Percentiles rank a stretch among this genome's conserved stretches.
Conservation (phyloP, 2,888 invertebrate genomes). For the Tenthredo distinguenda region DNA sequence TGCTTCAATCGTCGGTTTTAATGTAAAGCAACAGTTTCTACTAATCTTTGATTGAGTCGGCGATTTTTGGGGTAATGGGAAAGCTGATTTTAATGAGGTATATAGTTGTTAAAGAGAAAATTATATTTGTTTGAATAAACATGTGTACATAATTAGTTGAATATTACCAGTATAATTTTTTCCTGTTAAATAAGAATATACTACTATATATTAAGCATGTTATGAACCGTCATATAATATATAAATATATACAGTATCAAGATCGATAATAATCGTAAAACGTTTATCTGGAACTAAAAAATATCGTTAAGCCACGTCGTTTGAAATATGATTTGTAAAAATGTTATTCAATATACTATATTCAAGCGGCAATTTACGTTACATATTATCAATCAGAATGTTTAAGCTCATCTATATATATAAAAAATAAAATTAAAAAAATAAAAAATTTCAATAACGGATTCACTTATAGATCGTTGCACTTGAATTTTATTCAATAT, state of each 20-base stretch:
- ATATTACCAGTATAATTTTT: background rate
- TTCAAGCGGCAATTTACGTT: background rate
- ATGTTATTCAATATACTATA: slow-evolving; percentile 11
- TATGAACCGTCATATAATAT: background rate
- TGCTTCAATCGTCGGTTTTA: background rate
- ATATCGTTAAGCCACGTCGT: background rate
- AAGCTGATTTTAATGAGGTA: background rate
- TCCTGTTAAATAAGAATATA: background rate
- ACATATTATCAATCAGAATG: slow-evolving; percentile 1
- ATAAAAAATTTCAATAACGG: background rate
- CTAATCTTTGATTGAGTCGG: background rate
- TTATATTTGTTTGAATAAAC: background rate
- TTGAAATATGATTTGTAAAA: background rate
- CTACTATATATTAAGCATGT: background rate
- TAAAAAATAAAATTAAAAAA: background rate
- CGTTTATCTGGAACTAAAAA: background rate
- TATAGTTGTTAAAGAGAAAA: slow-evolving; percentile 4
- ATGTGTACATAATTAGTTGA: background rate
- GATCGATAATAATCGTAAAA: background rate
- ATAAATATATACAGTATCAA: background rate
- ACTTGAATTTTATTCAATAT: background rate
- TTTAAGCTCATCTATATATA: background rate
- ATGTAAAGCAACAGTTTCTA: no score
- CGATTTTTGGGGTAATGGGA: background rate
- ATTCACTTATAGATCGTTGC: background rate